phyloP scores from a whole-genome alignment of 2,888 invertebrate genomes.

The Anarsia innoxiella region DNA sequence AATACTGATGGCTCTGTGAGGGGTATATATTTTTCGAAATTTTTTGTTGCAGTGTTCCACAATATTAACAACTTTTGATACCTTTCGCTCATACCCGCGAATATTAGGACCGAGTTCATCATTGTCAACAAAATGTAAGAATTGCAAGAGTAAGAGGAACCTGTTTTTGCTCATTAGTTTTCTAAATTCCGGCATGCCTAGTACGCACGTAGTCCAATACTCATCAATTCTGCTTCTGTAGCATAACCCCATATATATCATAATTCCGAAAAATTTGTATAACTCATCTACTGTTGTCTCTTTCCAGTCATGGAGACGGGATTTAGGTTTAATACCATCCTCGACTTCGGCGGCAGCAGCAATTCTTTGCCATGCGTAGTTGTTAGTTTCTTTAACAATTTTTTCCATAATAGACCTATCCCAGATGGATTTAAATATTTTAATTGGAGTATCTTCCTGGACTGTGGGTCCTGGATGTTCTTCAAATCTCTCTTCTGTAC shows the following conservation, averaged over 20 bases:
- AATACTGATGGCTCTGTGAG: conserved; percentile 14
- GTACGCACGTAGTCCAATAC: conserved; percentile 11
- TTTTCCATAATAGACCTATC: conserved; percentile 8
- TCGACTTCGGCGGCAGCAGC: conserved; percentile 1
- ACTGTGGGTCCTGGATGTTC: conserved; percentile 7
- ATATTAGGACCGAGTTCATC: conserved; percentile 8
- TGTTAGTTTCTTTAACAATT: conserved; percentile 9
- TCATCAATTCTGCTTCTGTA: conserved; percentile 6
- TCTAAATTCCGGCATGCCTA: conserved; percentile 21
- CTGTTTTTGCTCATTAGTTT: conserved; percentile 18
- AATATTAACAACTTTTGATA: conserved; percentile 17
- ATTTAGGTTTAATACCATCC: neutral
- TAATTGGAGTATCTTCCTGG: conserved; percentile 1
- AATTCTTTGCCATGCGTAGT: conserved; percentile 12
- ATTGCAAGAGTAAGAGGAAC: conserved; percentile 15
- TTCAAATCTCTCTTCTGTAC: conserved; percentile 3
- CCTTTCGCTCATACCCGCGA: conserved; percentile 15
- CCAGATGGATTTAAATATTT: conserved; percentile 10
- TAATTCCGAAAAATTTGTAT: neutral
- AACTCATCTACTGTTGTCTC: conserved; percentile 9
- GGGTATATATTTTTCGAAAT: conserved; percentile 12
- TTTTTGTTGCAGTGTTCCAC: conserved; percentile 18
- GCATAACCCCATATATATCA: conserved; percentile 10
- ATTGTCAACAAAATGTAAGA: conserved; percentile 21
- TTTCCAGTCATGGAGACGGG: conserved; percentile 9